Percentiles rank a stretch among this genome's conserved stretches.
phyloP scores from a whole-genome alignment of 2,888 invertebrate genomes.

The Atrina japonica region DNA sequence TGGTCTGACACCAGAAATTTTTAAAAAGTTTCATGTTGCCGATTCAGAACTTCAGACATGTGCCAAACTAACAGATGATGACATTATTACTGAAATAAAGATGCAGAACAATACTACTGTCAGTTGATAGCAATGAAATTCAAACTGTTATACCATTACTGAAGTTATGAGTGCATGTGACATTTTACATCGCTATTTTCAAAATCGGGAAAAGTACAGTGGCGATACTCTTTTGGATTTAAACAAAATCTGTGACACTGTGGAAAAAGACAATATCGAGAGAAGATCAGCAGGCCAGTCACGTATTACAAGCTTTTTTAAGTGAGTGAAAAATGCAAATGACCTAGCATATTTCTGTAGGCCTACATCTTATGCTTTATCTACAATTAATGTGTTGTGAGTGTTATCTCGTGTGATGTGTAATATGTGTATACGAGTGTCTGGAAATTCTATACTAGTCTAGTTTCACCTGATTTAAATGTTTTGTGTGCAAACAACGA shows the following conservation, averaged over 20 bases:
- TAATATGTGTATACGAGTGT: too few species aligned
- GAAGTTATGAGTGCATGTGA: neutral
- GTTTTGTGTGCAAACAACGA: too few species aligned
- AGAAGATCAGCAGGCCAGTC: neutral
- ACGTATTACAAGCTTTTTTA: neutral
- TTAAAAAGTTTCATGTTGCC: neutral
- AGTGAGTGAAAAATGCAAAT: too few species aligned
- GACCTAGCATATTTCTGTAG: too few species aligned
- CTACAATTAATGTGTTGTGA: too few species aligned
- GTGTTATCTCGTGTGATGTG: too few species aligned
- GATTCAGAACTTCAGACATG: constrained; percentile 1
- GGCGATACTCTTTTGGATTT: neutral
- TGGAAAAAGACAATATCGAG: neutral
- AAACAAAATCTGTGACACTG: neutral
- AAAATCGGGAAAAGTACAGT: neutral
- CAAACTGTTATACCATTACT: neutral
- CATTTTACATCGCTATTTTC: neutral
- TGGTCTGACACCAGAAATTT: neutral
- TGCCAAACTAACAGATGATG: constrained; percentile 3
- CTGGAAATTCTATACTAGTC: too few species aligned
- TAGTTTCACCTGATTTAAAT: too few species aligned
- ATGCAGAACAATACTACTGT: neutral
- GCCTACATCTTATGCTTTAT: too few species aligned
- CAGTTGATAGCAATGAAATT: neutral
- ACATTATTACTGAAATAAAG: neutral